phyloP scores from a whole-genome alignment of 2,888 invertebrate genomes.

The Leucoma salicis region DNA sequence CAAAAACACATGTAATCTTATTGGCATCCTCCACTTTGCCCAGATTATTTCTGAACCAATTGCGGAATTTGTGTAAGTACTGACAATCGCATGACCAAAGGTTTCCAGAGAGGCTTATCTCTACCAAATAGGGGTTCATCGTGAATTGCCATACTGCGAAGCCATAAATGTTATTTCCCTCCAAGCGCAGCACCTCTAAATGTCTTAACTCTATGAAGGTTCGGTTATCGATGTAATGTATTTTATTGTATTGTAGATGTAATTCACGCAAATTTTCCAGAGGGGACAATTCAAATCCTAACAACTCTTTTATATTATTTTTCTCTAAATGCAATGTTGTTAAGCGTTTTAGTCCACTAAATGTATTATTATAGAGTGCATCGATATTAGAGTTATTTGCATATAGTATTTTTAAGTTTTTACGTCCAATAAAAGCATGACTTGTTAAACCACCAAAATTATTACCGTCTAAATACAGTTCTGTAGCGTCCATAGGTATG shows the following conservation, averaged over 20 bases:
- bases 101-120: slow-evolving; percentile 91
- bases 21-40: slow-evolving; percentile 91
- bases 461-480: slow-evolving; percentile 96
- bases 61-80: slow-evolving; percentile 89
- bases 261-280: slow-evolving; percentile 92
- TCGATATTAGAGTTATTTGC: slow-evolving; percentile 94
- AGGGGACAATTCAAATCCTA: slow-evolving; percentile 91
- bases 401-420: slow-evolving; percentile 92
- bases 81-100: slow-evolving; percentile 96
- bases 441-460: slow-evolving; percentile 92
- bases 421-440: slow-evolving; percentile 95
- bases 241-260: slow-evolving; percentile 92
- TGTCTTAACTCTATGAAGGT: slow-evolving; percentile 91
- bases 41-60: slow-evolving; percentile 89
- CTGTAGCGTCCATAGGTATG: slow-evolving; percentile 97
- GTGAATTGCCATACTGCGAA: slow-evolving; percentile 94
- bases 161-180: slow-evolving; percentile 90
- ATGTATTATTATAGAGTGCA: slow-evolving; percentile 93
- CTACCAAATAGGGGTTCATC: slow-evolving; percentile 92
- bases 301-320: slow-evolving; percentile 89
- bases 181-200: slow-evolving; percentile 91
- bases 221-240: slow-evolving; percentile 91
- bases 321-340: slow-evolving; percentile 92
- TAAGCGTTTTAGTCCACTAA: slow-evolving; percentile 92
- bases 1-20: slow-evolving; percentile 88